phyloP scores from a whole-genome alignment of 2,888 invertebrate species.

The Cosmia pyralina region DNA sequence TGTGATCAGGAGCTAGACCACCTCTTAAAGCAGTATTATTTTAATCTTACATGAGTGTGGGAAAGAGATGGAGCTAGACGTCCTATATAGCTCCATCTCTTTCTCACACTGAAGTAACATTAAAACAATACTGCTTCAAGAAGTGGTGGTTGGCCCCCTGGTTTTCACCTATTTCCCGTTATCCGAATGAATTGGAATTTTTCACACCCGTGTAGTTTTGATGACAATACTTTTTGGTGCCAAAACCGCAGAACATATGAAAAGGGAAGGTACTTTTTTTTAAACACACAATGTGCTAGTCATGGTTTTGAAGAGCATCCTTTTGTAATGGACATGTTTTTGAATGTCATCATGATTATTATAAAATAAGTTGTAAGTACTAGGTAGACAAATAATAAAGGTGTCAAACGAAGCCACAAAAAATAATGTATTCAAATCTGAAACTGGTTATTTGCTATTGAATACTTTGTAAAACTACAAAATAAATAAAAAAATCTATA shows the following conservation, averaged over 20 bases:
- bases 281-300: neutral
- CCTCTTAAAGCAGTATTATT: too few species aligned
- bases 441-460: neutral
- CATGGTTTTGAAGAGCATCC: neutral
- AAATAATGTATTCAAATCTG: constrained; percentile 5
- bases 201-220: neutral
- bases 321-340: neutral
- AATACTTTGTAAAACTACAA: neutral
- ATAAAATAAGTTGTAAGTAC: neutral
- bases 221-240: neutral
- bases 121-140: too few species aligned
- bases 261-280: too few species aligned
- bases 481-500: neutral
- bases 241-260: too few species aligned
- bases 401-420: neutral
- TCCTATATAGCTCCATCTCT: too few species aligned
- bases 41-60: too few species aligned
- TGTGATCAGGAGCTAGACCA: too few species aligned
- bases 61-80: too few species aligned
- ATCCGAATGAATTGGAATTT: neutral
- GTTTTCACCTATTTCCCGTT: neutral
- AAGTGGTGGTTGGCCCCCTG: too few species aligned
- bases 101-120: too few species aligned
- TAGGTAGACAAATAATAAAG: neutral
- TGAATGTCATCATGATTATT: constrained; percentile 1